A percentile compares a stretch with the other conserved stretches of the same genome.
phyloP scores from a whole-genome alignment of 2,113 vertebrate species.

The Blennius ocellaris region DNA sequence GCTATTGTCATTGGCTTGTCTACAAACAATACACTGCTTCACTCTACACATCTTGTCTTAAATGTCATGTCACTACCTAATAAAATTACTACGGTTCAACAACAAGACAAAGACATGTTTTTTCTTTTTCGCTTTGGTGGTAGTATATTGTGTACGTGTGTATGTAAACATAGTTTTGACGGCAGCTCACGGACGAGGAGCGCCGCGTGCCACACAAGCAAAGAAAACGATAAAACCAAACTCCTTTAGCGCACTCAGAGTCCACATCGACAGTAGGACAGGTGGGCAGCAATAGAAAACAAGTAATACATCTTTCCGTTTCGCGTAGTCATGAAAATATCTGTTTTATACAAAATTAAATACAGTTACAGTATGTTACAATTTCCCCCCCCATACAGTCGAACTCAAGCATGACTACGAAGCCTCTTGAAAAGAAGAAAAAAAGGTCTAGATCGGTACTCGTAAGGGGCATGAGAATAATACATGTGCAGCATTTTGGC shows the following conservation, averaged over 20 bases:
- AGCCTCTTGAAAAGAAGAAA: conserved; percentile 51
- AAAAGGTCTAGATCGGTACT: conserved; percentile 79
- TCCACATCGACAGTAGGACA: conserved; percentile 82
- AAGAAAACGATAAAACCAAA: conserved; percentile 72
- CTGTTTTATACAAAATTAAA: conserved; percentile 98
- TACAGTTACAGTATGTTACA: conserved; percentile 90
- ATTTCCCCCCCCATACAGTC: conserved; percentile 77
- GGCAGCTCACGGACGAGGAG: conserved; percentile 89
- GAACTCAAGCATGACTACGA: conserved; percentile 81
- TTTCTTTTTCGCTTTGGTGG: conserved; percentile 91
- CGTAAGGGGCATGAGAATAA: conserved; percentile 83
- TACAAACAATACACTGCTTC: conserved; percentile 51
- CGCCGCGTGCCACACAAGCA: conserved; percentile 88
- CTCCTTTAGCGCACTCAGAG: conserved; percentile 65
- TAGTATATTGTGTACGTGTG: conserved; percentile 92
- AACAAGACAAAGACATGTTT: conserved; percentile 93
- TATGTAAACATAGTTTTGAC: conserved; percentile 96
- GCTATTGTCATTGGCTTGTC: conserved; percentile 50
- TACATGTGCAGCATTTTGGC: conserved; percentile 91
- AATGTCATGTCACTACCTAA: conserved; percentile 38
- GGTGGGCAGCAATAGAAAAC: conserved; percentile 89
- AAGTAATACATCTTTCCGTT: conserved; percentile 85
- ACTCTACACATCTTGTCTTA: conserved; percentile 48
- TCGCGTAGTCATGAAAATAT: conserved; percentile 94
- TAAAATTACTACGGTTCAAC: conserved; percentile 84